Conservation (phyloP, 2,888 invertebrate species). For the Rhaphigaster nebulosa region DNA sequence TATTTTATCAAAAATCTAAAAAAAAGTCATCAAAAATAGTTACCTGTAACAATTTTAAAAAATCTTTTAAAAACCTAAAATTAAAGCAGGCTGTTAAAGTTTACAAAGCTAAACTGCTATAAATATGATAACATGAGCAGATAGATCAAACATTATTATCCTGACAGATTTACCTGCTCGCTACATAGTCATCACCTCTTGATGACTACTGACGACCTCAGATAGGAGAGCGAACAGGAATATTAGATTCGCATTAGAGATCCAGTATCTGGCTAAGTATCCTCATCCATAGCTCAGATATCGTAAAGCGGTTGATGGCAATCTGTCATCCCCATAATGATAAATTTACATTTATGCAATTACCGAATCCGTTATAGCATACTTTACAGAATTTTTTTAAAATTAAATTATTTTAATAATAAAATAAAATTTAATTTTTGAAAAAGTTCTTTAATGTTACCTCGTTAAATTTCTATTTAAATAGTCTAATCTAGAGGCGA, state of each 20-base stretch:
- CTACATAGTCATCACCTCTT: background rate
- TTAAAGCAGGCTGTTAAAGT: background rate
- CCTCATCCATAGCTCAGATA: background rate
- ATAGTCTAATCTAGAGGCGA: no score
- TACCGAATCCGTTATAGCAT: no score
- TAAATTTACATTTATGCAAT: background rate
- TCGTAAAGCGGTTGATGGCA: background rate
- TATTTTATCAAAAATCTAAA: background rate
- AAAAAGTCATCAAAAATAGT: background rate
- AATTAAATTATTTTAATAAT: no score
- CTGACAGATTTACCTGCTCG: background rate
- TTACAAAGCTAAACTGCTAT: background rate
- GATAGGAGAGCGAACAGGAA: background rate
- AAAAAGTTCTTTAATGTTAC: no score
- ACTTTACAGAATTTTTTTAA: no score
- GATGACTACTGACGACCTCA: background rate
- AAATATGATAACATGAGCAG: background rate
- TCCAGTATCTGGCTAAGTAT: background rate
- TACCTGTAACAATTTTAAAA: background rate
- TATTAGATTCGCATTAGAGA: slow-evolving; percentile 21
- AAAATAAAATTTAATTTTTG: no score
- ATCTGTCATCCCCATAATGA: background rate
- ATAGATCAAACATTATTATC: background rate
- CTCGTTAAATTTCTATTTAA: no score
- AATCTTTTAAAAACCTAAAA: background rate